Evolutionary conservation across 1,140 invertebrate genomes (phyloP).

Genomic region (Orussus abietinus): DNA sequence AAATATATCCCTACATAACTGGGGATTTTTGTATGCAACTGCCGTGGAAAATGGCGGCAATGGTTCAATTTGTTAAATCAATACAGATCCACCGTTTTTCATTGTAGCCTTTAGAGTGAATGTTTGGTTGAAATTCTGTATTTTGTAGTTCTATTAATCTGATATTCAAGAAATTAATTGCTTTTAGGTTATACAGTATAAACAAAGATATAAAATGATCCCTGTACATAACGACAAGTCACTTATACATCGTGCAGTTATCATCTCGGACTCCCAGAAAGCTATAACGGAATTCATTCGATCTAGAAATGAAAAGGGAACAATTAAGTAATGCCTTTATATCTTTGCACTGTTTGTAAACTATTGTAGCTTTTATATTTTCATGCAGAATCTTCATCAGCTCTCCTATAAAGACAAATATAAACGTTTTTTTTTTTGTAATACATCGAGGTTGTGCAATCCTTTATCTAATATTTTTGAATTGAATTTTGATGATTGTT

Average conservation of each 20-base stretch:
- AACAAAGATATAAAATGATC: constrained; percentile 11
- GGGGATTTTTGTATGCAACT: too few species aligned
- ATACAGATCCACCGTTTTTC: too few species aligned
- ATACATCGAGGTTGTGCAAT: not conserved
- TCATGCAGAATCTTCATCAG: too few species aligned
- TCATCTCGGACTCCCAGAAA: constrained; percentile 22
- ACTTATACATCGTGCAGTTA: constrained; percentile 21
- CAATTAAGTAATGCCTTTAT: constrained; percentile 30
- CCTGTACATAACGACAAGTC: constrained; percentile 10
- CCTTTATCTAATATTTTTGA: constrained; percentile 1
- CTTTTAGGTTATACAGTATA: not conserved
- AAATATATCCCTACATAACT: too few species aligned
- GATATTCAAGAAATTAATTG: not conserved
- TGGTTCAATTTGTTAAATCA: too few species aligned
- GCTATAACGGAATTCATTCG: constrained; percentile 29
- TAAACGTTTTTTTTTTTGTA: constrained; percentile 7
- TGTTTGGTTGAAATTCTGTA: too few species aligned
- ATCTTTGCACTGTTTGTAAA: too few species aligned
- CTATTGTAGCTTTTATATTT: too few species aligned
- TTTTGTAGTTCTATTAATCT: too few species aligned
- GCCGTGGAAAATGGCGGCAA: too few species aligned
- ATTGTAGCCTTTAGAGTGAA: too few species aligned
- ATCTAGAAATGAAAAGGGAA: constrained; percentile 26
- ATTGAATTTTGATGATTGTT: too few species aligned
- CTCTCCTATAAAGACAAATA: constrained; percentile 2